Evolutionary conservation across 2,888 invertebrate species (phyloP).

Genomic region (Platycheirus rosarum): DNA sequence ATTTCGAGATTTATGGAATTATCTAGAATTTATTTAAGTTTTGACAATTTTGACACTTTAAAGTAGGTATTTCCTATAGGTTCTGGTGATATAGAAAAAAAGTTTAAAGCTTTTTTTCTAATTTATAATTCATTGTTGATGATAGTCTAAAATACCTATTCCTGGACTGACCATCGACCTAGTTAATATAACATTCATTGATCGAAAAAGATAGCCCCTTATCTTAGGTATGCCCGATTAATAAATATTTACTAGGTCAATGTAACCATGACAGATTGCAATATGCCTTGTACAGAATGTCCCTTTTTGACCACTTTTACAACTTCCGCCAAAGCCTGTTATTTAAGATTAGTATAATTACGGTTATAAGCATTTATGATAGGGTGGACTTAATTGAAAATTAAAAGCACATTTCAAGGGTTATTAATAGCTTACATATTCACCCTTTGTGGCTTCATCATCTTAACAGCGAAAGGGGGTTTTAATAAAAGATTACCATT

Average conservation of each 20-base stretch:
- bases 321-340: background rate
- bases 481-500: too few species aligned
- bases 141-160: too few species aligned
- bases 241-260: conserved; percentile 15
- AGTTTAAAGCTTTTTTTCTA: too few species aligned
- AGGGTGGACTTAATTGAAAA: background rate
- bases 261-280: conserved; percentile 10
- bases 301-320: background rate
- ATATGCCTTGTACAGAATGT: background rate
- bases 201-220: conserved; percentile 7
- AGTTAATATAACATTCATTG: conserved; percentile 14
- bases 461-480: too few species aligned
- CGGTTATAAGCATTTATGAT: background rate
- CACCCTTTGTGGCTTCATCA: too few species aligned
- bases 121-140: too few species aligned
- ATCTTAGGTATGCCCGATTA: background rate
- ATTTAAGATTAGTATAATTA: background rate
- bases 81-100: too few species aligned
- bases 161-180: background rate
- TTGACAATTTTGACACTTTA: too few species aligned
- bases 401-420: background rate
- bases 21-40: background rate
- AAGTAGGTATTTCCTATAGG: too few species aligned
- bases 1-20: background rate
- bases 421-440: too few species aligned